Evolutionary conservation across 2,888 invertebrate genomes (phyloP), one percentile per base, ranked within the genome.

Genomic region (Rhamphomyia laevipes): DNA sequence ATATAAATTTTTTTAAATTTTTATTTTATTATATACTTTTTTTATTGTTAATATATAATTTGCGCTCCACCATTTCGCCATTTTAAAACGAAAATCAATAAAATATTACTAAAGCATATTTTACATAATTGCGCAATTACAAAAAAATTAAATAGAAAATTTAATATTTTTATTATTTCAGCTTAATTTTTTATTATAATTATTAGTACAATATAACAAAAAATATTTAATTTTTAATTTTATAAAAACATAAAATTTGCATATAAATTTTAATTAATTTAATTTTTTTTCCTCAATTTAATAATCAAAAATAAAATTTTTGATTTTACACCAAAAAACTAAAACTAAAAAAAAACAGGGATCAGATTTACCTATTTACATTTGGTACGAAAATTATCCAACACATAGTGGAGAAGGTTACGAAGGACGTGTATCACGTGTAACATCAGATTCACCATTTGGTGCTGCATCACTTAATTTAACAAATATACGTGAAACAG

Each of bases 351-450:
- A 42, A 18, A 47, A 70, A 71, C 78, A 92, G 91, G 92, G 91
- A 70, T 84, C 91, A 77, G 91, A 92, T 77, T 86, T 91, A 74
- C 93, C 94, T 62, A 92, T 95, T 73, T 94, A 93, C 80, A 92
- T 94, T 75, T 93, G 93, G 89, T 95, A 93, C 80, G 92, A 93
- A 76, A 90, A 91, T 71, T 95, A 95, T 76, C 92, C 92, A 61
- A 90, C 94, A 58, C 95, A 94, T 79, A 89, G 91, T 72, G 94
- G 89, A 63, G 87, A 89, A 71, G 92, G 90, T 47, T 93, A 92
- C 76, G 90, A 92, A 72, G 90, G 89, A 60, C 77, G 93, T 54
- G 92, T 92, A 66, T 87, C 90, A 56, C 81, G 89, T 62, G 91
- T 92, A 62, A 84, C 87, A 56, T 83, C 84, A 58, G 88, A 87